These are phyloP conservation scores for Himalopsyche tibetana DNA, from an alignment of 2,888 invertebrate species.

Conservation along the genomic window DNA sequence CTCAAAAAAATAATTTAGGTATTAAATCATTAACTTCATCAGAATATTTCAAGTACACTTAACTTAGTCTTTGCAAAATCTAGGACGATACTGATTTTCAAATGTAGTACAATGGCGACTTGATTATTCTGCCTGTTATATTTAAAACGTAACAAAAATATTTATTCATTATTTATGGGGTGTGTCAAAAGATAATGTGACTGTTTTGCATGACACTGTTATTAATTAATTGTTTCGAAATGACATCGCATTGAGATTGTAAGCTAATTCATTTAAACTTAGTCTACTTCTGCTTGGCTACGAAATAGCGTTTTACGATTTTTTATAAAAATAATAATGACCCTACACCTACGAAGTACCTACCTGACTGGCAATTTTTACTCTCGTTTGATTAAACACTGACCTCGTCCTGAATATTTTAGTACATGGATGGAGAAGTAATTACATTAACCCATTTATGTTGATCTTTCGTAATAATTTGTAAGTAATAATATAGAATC, in stretches of 20 bases:
- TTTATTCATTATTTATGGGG: neutral
- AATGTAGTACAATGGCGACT: neutral
- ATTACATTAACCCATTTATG: conserved; percentile 22
- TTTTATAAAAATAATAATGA: neutral
- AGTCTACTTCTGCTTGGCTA: neutral
- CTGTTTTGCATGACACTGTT: neutral
- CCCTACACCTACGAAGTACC: neutral
- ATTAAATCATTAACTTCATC: too few species aligned
- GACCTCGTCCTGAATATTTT: conserved; percentile 48
- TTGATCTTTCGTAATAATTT: neutral
- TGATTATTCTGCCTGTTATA: neutral
- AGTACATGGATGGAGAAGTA: neutral
- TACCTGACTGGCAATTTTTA: neutral
- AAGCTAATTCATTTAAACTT: neutral
- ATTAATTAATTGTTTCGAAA: conserved; percentile 1
- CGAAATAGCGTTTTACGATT: neutral
- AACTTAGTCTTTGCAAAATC: neutral
- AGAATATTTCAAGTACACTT: too few species aligned
- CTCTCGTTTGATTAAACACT: conserved; percentile 22
- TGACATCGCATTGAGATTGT: neutral
- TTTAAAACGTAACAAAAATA: neutral
- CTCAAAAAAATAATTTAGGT: too few species aligned
- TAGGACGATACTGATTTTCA: neutral
- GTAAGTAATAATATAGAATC: neutral
- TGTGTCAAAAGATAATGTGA: conserved; percentile 20